These are phyloP conservation scores for Pyralis farinalis DNA, from an alignment of 2,888 invertebrate species.

Conservation along the genomic window DNA sequence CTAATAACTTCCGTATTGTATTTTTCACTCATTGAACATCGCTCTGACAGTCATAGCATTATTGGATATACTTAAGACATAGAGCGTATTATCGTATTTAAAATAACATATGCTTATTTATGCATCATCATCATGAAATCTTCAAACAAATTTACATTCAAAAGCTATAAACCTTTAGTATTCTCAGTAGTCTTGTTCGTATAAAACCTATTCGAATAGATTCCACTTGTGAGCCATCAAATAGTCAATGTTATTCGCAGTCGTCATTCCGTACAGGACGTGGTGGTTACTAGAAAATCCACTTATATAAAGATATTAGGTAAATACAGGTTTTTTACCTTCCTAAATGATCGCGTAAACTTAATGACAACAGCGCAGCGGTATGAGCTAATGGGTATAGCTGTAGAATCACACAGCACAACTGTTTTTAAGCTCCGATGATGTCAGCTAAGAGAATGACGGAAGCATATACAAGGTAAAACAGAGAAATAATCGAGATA, in stretches of 20 bases:
- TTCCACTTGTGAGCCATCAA: not conserved
- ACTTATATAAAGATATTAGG: too few relatives aligned
- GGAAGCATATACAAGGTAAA: slow-evolving; percentile 37
- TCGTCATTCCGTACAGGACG: not conserved
- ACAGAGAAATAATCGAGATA: slow-evolving; percentile 33
- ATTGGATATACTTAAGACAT: too few relatives aligned
- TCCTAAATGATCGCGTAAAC: slow-evolving; percentile 11
- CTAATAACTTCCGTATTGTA: too few relatives aligned
- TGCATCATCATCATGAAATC: not conserved
- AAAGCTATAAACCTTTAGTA: slow-evolving; percentile 30
- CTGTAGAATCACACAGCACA: slow-evolving; percentile 18
- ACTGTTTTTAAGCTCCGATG: slow-evolving; percentile 37
- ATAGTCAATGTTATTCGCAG: slow-evolving; percentile 1
- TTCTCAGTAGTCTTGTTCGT: slow-evolving; percentile 34
- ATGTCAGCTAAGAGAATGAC: slow-evolving; percentile 50
- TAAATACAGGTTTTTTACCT: slow-evolving; percentile 8
- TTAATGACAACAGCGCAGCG: slow-evolving; percentile 11
- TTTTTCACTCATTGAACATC: too few relatives aligned
- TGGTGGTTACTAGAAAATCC: not conserved
- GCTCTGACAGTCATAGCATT: too few relatives aligned
- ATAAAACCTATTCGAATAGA: slow-evolving; percentile 11
- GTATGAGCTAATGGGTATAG: slow-evolving; percentile 3
- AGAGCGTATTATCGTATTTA: too few relatives aligned
- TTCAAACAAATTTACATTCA: slow-evolving; percentile 38
- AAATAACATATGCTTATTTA: too few relatives aligned